Percentiles rank a stretch among this genome's conserved stretches.
Conservation (phyloP, 2,888 invertebrate genomes). For the Auanema freiburgensis region DNA sequence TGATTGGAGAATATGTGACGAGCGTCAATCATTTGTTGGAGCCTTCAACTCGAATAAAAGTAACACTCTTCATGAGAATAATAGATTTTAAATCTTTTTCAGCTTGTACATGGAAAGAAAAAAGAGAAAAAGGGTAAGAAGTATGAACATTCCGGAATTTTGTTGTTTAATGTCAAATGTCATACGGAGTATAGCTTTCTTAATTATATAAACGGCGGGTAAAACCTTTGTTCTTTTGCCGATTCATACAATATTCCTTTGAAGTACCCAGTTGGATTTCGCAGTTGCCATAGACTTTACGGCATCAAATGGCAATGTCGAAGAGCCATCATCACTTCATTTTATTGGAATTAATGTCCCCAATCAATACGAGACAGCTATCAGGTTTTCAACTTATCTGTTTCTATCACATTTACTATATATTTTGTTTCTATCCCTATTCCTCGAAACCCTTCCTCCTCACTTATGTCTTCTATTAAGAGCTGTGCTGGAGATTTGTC, state of each 20-base stretch:
- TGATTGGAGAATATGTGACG: conserved; percentile 15
- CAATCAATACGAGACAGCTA: conserved; percentile 69
- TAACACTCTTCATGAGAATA: too few species aligned
- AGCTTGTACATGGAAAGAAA: conserved; percentile 68
- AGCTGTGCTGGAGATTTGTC: conserved; percentile 54
- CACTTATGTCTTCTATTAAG: conserved; percentile 11
- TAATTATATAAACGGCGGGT: conserved; percentile 71
- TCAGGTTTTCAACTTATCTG: conserved; percentile 22
- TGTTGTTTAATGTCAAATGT: conserved; percentile 61
- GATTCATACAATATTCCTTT: conserved; percentile 7
- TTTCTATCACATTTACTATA: neutral
- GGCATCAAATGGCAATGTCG: conserved; percentile 66
- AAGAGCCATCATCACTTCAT: conserved; percentile 64
- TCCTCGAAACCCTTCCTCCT: conserved; percentile 7
- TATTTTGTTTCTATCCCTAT: neutral
- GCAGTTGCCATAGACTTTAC: conserved; percentile 69
- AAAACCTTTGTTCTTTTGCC: conserved; percentile 13
- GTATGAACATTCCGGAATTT: conserved; percentile 68
- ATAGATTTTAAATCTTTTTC: conserved; percentile 15
- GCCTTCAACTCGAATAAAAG: neutral
- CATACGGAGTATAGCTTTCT: conserved; percentile 68
- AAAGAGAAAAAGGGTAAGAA: conserved; percentile 67
- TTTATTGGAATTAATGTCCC: conserved; percentile 65
- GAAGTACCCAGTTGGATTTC: conserved; percentile 67
- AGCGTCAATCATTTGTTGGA: conserved; percentile 4